phyloP scores from a whole-genome alignment of 2,797 vertebrate species.

The Molossus molossus region DNA sequence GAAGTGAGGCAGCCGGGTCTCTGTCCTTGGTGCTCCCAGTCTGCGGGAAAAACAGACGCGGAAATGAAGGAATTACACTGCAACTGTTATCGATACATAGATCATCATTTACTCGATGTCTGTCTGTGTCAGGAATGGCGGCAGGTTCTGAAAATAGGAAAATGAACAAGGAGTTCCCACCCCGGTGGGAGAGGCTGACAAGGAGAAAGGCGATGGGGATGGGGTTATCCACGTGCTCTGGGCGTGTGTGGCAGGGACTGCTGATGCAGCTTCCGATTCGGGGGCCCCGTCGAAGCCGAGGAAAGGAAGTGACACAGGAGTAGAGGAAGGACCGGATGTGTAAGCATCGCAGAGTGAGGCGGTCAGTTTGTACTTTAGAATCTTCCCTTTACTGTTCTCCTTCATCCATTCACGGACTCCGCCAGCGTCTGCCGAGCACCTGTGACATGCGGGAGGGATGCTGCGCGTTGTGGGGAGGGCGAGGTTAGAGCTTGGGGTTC shows the following conservation, averaged over 20 bases:
- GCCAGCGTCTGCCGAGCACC: background rate
- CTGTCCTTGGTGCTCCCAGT: background rate
- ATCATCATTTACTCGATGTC: background rate
- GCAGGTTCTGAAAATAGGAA: background rate
- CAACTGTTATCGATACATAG: background rate
- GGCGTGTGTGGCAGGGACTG: background rate
- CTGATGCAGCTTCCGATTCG: background rate
- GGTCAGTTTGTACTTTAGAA: background rate
- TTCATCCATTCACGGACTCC: background rate
- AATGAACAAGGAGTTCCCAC: background rate
- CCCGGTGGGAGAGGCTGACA: background rate
- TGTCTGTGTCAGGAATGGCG: background rate
- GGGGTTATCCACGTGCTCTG: background rate
- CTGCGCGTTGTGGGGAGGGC: background rate
- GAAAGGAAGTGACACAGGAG: background rate
- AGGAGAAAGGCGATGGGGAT: background rate
- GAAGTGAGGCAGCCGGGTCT: background rate
- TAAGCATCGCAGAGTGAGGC: background rate
- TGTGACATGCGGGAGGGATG: background rate
- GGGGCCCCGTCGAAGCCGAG: too few species aligned
- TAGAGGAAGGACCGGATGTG: fast-evolving
- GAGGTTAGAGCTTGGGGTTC: background rate
- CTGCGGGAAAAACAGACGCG: background rate
- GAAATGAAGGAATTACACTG: background rate
- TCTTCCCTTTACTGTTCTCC: too few species aligned